These are phyloP conservation scores for Catajapyx aquilonaris DNA, from an alignment of 1,140 invertebrate species.

Conservation along the genomic window DNA sequence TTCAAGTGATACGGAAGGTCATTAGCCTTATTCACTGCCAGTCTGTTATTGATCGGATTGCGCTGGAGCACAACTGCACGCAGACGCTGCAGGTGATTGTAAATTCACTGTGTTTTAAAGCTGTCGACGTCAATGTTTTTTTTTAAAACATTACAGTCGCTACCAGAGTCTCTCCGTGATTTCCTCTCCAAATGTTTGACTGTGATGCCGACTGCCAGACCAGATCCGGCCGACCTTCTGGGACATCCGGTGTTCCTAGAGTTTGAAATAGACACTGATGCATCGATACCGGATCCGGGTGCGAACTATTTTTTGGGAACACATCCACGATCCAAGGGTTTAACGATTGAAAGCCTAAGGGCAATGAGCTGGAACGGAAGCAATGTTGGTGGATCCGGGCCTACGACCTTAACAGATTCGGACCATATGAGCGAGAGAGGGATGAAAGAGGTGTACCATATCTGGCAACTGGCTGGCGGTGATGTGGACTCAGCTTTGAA, in stretches of 20 bases:
- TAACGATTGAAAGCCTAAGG: background rate
- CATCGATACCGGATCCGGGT: no score
- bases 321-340: no score
- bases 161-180: conserved; percentile 32
- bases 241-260: no score
- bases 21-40: conserved; percentile 38
- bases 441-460: conserved; percentile 68
- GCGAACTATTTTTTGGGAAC: no score
- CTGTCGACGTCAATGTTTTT: no score
- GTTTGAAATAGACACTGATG: no score
- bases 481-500: conserved; percentile 78
- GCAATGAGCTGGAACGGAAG: background rate
- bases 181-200: conserved; percentile 45
- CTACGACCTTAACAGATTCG: background rate
- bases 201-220: conserved; percentile 36
- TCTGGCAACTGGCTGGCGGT: conserved; percentile 88
- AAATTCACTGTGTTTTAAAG: no score
- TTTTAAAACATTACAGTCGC: no score
- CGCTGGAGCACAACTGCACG: conserved; percentile 47
- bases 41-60: conserved; percentile 46
- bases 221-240: conserved; percentile 34
- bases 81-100: conserved; percentile 42
- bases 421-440: conserved; percentile 29
- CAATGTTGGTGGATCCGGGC: no score
- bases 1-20: conserved; percentile 48